phyloP scores from a whole-genome alignment of 2,113 vertebrate species.

The Lasiurus cinereus region DNA sequence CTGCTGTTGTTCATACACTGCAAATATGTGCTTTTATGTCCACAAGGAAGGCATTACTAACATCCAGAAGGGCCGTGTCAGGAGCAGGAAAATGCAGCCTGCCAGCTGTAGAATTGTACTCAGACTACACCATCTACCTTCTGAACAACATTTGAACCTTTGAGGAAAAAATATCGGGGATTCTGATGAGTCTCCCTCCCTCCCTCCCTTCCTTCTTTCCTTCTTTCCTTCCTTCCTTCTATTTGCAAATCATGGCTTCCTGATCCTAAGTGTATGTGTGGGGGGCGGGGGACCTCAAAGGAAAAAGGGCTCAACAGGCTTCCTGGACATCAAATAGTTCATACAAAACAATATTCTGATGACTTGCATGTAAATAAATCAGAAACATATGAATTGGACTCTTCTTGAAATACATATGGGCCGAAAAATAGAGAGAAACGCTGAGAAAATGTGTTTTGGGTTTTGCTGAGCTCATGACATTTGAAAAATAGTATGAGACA shows the following conservation, averaged over 20 bases:
- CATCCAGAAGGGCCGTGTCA: constrained; percentile 50
- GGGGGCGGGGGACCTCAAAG: constrained; percentile 73
- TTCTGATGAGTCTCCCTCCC: not conserved
- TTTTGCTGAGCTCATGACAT: constrained; percentile 82
- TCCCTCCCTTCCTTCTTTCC: too few relatives aligned
- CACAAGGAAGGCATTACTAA: constrained; percentile 70
- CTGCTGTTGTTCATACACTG: constrained; percentile 16
- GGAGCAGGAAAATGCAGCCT: constrained; percentile 38
- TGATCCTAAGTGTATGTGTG: constrained; percentile 48
- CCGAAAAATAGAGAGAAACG: constrained; percentile 76
- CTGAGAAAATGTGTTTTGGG: constrained; percentile 84
- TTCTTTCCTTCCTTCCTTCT: not conserved
- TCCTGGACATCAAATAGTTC: constrained; percentile 83
- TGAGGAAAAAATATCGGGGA: constrained; percentile 52
- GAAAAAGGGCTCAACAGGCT: constrained; percentile 73
- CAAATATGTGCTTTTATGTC: constrained; percentile 35
- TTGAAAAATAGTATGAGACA: constrained; percentile 80
- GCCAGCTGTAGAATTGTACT: not conserved
- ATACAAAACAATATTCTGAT: constrained; percentile 82
- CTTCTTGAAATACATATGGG: constrained; percentile 80
- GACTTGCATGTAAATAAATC: constrained; percentile 85
- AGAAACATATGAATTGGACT: constrained; percentile 84
- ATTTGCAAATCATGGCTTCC: constrained; percentile 79
- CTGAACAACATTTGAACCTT: constrained; percentile 70
- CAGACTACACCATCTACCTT: constrained; percentile 37